Evolutionary conservation across 2,797 vertebrate species (phyloP).

Genomic region (Acipenser oxyrinchus): DNA sequence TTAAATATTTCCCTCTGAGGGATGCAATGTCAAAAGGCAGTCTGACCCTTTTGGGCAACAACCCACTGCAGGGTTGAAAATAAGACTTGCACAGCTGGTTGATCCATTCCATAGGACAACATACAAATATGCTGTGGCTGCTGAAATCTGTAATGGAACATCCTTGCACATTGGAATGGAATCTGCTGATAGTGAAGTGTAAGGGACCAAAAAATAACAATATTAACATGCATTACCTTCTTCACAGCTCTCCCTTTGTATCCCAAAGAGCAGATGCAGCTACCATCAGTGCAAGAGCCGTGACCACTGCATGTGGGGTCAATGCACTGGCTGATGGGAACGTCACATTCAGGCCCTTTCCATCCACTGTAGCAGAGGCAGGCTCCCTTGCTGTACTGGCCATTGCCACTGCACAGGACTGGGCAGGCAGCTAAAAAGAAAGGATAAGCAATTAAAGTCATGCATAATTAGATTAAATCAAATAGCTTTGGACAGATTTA

Average conservation of each 20-base stretch:
- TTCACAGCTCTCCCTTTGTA: slow-evolving; percentile 90
- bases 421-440: slow-evolving; percentile 83
- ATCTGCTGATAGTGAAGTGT: background rate
- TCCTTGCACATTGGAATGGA: background rate
- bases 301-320: slow-evolving; percentile 88
- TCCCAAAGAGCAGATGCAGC: slow-evolving; percentile 85
- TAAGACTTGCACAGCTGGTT: too few relatives aligned
- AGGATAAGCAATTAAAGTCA: slow-evolving; percentile 13
- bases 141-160: too few relatives aligned
- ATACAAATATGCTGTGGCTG: too few relatives aligned
- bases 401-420: slow-evolving; percentile 92
- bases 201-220: background rate
- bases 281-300: slow-evolving; percentile 87
- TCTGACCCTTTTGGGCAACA: too few relatives aligned
- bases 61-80: too few relatives aligned
- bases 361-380: slow-evolving; percentile 96
- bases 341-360: slow-evolving; percentile 93
- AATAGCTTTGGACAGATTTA: background rate
- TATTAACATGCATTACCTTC: slow-evolving; percentile 63
- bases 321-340: slow-evolving; percentile 86
- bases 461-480: too few relatives aligned
- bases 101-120: too few relatives aligned
- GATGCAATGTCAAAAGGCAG: too few relatives aligned
- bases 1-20: too few relatives aligned
- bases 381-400: slow-evolving; percentile 92